Evolutionary conservation across 2,797 vertebrate genomes (phyloP), one percentile per base, ranked within the genome.

Genomic region (Neosilurus hyrtlii): DNA sequence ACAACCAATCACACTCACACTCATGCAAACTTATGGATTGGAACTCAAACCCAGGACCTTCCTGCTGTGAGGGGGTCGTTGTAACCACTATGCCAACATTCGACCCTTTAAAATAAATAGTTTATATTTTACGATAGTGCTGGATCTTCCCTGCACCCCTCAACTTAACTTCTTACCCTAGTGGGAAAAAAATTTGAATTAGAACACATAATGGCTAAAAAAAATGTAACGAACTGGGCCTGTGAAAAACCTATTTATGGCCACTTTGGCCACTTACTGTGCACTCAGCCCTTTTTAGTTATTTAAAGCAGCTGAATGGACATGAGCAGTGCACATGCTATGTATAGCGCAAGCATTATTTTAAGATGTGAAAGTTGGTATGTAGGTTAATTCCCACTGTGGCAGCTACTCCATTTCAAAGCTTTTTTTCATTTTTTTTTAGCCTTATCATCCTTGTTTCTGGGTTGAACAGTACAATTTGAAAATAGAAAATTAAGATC

Each of bases 361-460:
- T 81, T 84, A 77, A 76, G 83, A 65, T 84, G 67, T 72, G 75
- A 75, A 57, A 75, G 63, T 51, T 82, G 76, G 85, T 88, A 90
- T 90, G 89, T 90, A 88, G 89, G 88, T 84, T 90, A 87, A 87
- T 80, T 89, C 88, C 79, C 88, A 84, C 85, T 83, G 86, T 87
- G 83, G 85, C 86, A 87, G 88, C 89, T 85, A 87, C 86, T 84
- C 81, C 71, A 89, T 87, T 89, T 90, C 88, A 91, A 91, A 91
- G 86, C 81, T 30, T 43, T 66, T 84, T 82, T 84, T 63, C 61
- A 24, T 81, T 86, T 76, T 75, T 88, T 89, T 63, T 79, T 80
- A 85, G 90, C 81, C 61, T 83, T 66, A 63, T 24, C 51, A 83
- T 86, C 88, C 85, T 90, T 88, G 75, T 91, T 89, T 89, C 87